phyloP scores from a whole-genome alignment of 2,797 vertebrate species.

The Pelodytes ibericus region DNA sequence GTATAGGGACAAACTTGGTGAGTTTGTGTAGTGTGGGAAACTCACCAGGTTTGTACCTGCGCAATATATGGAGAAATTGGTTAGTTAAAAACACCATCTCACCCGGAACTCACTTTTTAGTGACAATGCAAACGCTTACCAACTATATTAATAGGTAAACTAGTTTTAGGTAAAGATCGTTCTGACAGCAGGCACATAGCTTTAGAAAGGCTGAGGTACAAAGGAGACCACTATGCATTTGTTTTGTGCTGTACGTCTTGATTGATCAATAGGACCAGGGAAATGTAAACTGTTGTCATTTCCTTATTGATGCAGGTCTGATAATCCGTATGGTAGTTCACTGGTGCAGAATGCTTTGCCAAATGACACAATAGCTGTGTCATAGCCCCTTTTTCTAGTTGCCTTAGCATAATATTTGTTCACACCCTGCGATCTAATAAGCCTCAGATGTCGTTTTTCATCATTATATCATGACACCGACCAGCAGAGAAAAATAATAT shows the following conservation, averaged over 20 bases:
- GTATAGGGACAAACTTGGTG: no score
- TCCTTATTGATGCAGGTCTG: constrained; percentile 20
- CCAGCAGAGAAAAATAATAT: neutral
- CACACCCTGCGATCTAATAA: constrained; percentile 23
- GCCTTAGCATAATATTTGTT: constrained; percentile 22
- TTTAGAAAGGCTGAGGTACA: no score
- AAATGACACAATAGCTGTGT: constrained; percentile 39
- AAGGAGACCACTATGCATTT: no score
- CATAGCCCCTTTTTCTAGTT: constrained; percentile 14
- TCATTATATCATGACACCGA: constrained; percentile 28
- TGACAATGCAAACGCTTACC: no score
- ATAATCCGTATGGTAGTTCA: constrained; percentile 20
- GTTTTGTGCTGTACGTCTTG: constrained; percentile 2
- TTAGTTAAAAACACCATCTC: no score
- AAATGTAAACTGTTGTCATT: constrained; percentile 18
- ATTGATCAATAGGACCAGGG: neutral
- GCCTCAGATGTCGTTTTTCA: constrained; percentile 10
- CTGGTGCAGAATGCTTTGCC: constrained; percentile 6
- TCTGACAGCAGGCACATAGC: no score
- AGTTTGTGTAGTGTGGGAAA: no score
- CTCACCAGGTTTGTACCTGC: no score
- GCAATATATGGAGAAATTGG: no score
- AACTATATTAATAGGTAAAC: no score
- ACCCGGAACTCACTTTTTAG: no score
- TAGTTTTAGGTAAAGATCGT: no score